Base-by-base conservation (phyloP, 2,888 invertebrate species). In the Pachycephus smyrnensis region DNA sequence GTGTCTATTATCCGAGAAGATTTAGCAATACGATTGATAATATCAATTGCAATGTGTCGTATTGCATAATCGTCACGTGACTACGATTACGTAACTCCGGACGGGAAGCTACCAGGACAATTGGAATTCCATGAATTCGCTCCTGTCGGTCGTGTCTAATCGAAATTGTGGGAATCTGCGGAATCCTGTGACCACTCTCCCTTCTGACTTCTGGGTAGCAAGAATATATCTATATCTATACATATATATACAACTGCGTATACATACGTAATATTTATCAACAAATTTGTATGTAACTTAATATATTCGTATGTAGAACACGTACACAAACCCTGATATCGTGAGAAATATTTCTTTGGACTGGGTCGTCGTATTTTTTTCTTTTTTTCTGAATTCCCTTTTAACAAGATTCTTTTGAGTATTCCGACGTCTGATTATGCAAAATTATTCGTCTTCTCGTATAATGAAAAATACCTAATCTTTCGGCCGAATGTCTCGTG, bases 131-230 rank as follows among this genome's bases (percentile, higher is more conserved):
- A 78, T 77, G 85, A 82, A 84, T 84, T 83, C 79, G 79, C 75
- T 79, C 76, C 80, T 75, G 81, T 82, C 81, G 82, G 84, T 55
- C 23, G 23, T 55, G 40, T 55, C 40, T 87, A 88, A 88, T 88
- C 84, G 84, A 87, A 87, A 88, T 88, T 86, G 85, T 83, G 82
- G 78, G 82, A 84, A 87, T 89, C 40, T 23, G 40, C 40, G 15
- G 23, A 55, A 55, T 55, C 15, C 40, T 15, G 40, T 55, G 6
- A 9, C 40, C 40, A 55, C 40, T 4, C 40, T 37, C 23, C 23
- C 23, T 40, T 40, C 40, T 23, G 23, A 23, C 40, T 40, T 40
- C 23, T 40, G 23, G 23, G 0, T 40, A 23, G 33, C 33, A n/a
- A n/a, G n/a, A n/a, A n/a, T n/a, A n/a, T n/a, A n/a, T n/a, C n/a